Base-by-base conservation (phyloP, 2,113 vertebrate species). In the Murina feae region DNA sequence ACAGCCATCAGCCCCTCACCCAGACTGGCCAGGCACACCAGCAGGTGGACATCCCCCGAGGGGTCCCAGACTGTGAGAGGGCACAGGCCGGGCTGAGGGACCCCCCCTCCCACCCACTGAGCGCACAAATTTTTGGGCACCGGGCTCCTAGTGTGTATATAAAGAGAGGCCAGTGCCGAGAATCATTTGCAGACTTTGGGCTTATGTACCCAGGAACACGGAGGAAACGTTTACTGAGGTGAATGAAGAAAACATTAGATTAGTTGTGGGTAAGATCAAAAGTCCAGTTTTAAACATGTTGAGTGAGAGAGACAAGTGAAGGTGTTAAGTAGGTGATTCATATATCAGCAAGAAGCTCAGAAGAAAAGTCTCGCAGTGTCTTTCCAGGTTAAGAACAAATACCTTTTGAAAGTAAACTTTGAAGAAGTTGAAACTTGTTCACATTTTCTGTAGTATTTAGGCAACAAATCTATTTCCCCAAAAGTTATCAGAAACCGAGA, bases 391-490 rank as follows among this genome's bases (percentile, higher is more conserved):
- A 84, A 49, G 58, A 87, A 68, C 21, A 7, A 92, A 35, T 12
- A 30, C 60, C 10, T 69, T 71, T 55, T 80, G 65, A 88, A 95
- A 44, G 28, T 42, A 69, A 76, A 89, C 75, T 84, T 88, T 65
- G 86, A 94, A 75, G 91, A 81, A 74, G 75, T 72, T 96, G 72
- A 90, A 91, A 85, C 58, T 81, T 65, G 91, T 85, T 88, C 84
- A 72, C 13, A 30, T 66, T 76, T 90, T 71, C 63, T 72, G 90
- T 55, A 53, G n/a, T 85, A 79, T 95, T 96, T 96, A 76, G 72
- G 82, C 66, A 93, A 88, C 78, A 96, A 20, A 66, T 10, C 55
- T 69, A 76, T 81, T 88, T 85, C 85, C 65, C 69, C 4, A 44
- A 30, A 25, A 68, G 51, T 91, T 93, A 86, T 55, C 74, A 89